phyloP scores from a whole-genome alignment of 2,888 invertebrate species.

The Mongoloraphidia duomilia region DNA sequence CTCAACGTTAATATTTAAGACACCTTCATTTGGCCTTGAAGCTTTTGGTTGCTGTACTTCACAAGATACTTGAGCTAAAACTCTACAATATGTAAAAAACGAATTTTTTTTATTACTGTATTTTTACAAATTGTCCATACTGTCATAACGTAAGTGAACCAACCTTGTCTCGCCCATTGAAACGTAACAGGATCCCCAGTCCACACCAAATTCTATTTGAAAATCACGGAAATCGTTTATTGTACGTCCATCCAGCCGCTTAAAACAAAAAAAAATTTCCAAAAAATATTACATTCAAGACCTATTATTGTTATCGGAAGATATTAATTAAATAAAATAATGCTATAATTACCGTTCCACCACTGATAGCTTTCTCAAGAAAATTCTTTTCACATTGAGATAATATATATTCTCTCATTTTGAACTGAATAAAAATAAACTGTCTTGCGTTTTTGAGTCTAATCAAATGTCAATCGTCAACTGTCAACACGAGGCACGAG shows the following conservation, averaged over 20 bases:
- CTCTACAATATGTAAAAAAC: conserved; percentile 37
- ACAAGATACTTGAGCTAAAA: conserved; percentile 76
- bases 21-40: conserved; percentile 78
- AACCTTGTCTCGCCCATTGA: conserved; percentile 67
- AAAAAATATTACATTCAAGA: conserved; percentile 1
- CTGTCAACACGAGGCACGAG: no score
- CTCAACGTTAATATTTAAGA: conserved; percentile 73
- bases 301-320: background rate
- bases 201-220: conserved; percentile 62
- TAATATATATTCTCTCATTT: conserved; percentile 49
- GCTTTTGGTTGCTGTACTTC: conserved; percentile 75
- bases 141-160: conserved; percentile 12
- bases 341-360: conserved; percentile 42
- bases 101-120: background rate
- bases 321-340: conserved; percentile 8
- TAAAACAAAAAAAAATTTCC: conserved; percentile 19
- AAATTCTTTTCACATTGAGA: conserved; percentile 61
- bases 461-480: no score
- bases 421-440: conserved; percentile 18
- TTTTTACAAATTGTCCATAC: background rate
- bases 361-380: conserved; percentile 44
- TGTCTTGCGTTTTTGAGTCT: background rate
- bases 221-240: conserved; percentile 58
- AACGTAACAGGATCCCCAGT: conserved; percentile 69
- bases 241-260: conserved; percentile 69